A percentile compares a stretch with the other conserved stretches of the same genome.
Conservation (phyloP, 2,113 vertebrate species). For the Clarias magur region DNA sequence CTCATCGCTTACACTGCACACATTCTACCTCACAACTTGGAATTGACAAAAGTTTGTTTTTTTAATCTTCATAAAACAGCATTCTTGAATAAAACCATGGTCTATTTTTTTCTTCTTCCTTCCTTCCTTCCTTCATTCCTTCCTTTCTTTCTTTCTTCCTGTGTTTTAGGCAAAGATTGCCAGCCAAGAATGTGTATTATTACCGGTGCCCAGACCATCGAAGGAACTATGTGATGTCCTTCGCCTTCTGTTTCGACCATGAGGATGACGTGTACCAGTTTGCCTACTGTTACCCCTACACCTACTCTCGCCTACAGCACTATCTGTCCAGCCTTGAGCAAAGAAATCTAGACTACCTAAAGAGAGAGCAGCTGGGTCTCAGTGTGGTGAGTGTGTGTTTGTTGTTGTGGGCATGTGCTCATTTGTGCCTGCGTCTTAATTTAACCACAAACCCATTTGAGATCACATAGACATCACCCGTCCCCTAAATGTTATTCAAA, state of each 20-base stretch:
- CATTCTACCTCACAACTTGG: constrained; percentile 15
- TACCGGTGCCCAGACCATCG: constrained; percentile 95
- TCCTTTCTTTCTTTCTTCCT: constrained; percentile 24
- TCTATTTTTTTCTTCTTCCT: not conserved
- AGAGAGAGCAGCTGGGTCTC: constrained; percentile 87
- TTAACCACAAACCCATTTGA: constrained; percentile 8
- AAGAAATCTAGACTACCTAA: constrained; percentile 87
- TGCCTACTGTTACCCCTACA: constrained; percentile 97
- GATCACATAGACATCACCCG: not conserved
- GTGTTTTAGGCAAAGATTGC: constrained; percentile 88
- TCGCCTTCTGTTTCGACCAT: constrained; percentile 95
- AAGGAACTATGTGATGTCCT: constrained; percentile 98
- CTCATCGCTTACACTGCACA: not conserved
- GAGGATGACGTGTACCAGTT: constrained; percentile 95
- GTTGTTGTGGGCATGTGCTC: constrained; percentile 18
- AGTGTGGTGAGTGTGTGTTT: constrained; percentile 78
- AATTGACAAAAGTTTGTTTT: not conserved
- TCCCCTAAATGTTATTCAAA: constrained; percentile 1
- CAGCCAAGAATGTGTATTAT: constrained; percentile 96
- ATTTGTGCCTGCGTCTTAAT: constrained; percentile 18
- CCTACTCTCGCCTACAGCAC: constrained; percentile 93
- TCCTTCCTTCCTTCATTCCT: not conserved
- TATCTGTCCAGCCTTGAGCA: constrained; percentile 89
- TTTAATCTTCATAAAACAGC: not conserved
- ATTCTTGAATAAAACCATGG: not conserved